Percentiles rank a stretch among this genome's conserved stretches.
Evolutionary conservation across 2,113 vertebrate species (phyloP).

Genomic region (Scytalopus superciliaris): DNA sequence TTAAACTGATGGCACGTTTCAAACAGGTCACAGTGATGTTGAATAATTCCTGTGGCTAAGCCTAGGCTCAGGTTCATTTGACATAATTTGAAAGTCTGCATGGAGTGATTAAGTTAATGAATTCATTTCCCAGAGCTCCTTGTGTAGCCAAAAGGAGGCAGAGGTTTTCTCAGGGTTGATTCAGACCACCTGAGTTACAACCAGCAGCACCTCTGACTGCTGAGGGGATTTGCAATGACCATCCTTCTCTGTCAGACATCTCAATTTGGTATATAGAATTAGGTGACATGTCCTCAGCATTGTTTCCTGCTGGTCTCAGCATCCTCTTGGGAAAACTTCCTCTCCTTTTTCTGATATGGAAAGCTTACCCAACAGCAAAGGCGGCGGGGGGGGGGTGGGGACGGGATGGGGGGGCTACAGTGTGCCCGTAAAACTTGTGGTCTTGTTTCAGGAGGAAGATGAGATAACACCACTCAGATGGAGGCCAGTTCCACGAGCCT

Average conservation of each 20-base stretch:
- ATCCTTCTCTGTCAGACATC: neutral
- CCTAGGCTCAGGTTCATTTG: neutral
- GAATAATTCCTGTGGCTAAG: neutral
- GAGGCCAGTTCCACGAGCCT: constrained; percentile 58
- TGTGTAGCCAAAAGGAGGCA: neutral
- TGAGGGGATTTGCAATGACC: neutral
- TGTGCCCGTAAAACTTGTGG: rapidly evolving
- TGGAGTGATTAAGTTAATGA: neutral
- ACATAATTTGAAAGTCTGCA: neutral
- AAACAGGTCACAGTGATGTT: neutral
- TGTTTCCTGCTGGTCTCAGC: neutral
- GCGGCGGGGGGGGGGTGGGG: too few relatives aligned
- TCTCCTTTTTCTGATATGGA: neutral
- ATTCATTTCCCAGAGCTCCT: neutral
- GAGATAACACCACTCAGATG: constrained; percentile 68
- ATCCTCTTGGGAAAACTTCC: neutral
- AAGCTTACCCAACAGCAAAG: neutral
- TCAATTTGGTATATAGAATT: neutral
- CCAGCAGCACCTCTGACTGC: neutral
- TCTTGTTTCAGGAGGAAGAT: constrained; percentile 51
- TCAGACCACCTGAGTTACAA: neutral
- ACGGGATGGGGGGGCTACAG: too few relatives aligned
- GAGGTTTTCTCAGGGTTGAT: neutral
- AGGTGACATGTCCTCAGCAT: neutral
- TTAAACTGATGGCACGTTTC: neutral